These are phyloP conservation scores for Shinisaurus crocodilurus DNA, from an alignment of 2,113 vertebrate species.

Conservation along the genomic window DNA sequence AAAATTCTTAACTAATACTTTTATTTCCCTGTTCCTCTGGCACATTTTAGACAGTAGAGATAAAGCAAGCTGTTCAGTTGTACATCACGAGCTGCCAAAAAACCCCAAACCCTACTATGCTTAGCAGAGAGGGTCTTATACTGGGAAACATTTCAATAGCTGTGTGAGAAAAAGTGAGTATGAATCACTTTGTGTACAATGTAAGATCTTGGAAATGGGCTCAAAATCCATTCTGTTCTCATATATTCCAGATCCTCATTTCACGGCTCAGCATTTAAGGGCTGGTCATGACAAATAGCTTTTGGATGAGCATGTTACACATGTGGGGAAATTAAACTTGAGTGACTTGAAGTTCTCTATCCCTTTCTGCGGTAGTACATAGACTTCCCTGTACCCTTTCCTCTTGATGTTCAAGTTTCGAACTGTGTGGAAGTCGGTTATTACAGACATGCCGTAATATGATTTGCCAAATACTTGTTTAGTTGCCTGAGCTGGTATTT, in stretches of 20 bases:
- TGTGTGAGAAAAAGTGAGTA: not conserved
- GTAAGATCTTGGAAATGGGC: not conserved
- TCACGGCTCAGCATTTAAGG: not conserved
- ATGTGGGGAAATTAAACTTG: not conserved
- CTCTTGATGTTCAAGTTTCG: not conserved
- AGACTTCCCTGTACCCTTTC: not conserved
- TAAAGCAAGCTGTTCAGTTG: conserved; percentile 1
- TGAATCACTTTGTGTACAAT: not conserved
- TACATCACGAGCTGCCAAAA: conserved; percentile 7
- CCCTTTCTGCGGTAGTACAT: not conserved
- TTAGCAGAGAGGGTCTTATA: conserved; percentile 1
- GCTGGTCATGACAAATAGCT: not conserved
- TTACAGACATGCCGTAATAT: not conserved
- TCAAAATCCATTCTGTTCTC: not conserved
- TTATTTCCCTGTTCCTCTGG: conserved; percentile 50
- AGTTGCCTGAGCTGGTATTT: not conserved
- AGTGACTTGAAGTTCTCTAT: not conserved
- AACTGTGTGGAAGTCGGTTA: not conserved
- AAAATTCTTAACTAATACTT: conserved; percentile 22
- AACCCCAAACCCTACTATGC: not conserved
- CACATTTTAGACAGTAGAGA: conserved; percentile 28
- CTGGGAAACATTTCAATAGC: conserved; percentile 18
- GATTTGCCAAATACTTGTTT: not conserved
- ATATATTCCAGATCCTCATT: not conserved
- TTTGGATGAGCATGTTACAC: not conserved